phyloP scores from a whole-genome alignment of 2,888 invertebrate species.

The Noctua fimbriata region DNA sequence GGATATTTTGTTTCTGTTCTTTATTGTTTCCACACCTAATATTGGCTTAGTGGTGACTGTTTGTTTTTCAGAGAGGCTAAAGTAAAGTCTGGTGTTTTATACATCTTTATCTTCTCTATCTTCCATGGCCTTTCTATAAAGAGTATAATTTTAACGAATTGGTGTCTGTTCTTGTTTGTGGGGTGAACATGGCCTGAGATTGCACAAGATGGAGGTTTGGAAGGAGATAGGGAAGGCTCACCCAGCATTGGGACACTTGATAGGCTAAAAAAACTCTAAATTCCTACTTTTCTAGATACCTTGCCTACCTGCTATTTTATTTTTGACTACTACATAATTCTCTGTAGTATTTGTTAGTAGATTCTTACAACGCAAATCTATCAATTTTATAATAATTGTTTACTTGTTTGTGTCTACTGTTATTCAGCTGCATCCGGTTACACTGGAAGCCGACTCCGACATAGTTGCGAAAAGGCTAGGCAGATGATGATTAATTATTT shows the following conservation, averaged over 20 bases:
- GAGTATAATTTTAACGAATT: not conserved
- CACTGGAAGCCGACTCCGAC: not conserved
- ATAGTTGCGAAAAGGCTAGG: not conserved
- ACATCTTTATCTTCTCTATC: not conserved
- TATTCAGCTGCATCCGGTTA: not conserved
- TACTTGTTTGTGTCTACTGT: not conserved
- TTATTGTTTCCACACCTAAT: too few relatives aligned
- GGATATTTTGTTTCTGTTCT: not conserved
- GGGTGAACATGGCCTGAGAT: not conserved
- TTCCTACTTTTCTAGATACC: not conserved
- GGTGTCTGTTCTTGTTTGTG: not conserved
- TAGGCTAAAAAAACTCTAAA: not conserved
- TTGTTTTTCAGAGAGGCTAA: not conserved
- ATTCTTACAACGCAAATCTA: not conserved
- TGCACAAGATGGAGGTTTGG: not conserved
- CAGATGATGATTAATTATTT: not conserved
- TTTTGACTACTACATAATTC: not conserved
- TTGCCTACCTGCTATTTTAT: not conserved
- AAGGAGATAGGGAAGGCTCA: not conserved
- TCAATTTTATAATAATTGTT: not conserved
- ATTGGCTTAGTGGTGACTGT: not conserved
- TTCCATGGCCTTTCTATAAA: not conserved
- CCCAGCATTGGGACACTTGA: not conserved
- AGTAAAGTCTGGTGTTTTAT: not conserved
- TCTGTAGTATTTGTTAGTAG: not conserved